A percentile compares a stretch with the other conserved stretches of the same genome.
Conservation (phyloP, 2,113 vertebrate genomes). For the Dolichallabes microphthalmus region DNA sequence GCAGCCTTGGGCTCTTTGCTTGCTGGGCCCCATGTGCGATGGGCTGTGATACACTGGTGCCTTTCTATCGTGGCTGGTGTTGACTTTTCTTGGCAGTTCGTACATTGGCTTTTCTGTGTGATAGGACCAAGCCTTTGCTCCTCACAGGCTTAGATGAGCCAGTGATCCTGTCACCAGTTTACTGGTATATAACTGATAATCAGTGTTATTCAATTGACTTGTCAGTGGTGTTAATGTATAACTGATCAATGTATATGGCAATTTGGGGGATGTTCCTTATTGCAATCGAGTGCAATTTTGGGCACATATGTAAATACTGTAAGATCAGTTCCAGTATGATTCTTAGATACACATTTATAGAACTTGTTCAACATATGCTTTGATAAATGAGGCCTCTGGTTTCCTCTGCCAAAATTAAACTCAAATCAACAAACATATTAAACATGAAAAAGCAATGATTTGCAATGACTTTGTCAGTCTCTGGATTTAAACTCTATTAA, state of each 20-base stretch:
- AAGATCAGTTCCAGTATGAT: not conserved
- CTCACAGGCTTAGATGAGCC: too few species aligned
- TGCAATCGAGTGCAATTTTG: not conserved
- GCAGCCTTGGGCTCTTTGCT: too few species aligned
- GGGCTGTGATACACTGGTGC: too few species aligned
- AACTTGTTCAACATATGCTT: not conserved
- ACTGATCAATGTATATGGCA: not conserved
- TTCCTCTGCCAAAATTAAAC: not conserved
- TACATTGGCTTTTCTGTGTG: too few species aligned
- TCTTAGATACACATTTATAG: not conserved
- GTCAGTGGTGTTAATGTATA: too few species aligned
- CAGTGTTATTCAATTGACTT: too few species aligned
- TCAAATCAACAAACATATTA: not conserved
- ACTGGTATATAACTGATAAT: too few species aligned
- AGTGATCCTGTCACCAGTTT: too few species aligned
- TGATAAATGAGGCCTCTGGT: not conserved
- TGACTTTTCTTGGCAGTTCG: too few species aligned
- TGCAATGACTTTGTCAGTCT: not conserved
- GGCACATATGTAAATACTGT: not conserved
- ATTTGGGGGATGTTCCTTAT: not conserved
- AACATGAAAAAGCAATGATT: not conserved
- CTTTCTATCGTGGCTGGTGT: too few species aligned
- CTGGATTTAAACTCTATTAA: not conserved
- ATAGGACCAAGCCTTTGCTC: too few species aligned
- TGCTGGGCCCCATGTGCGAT: too few species aligned